Base-by-base conservation (phyloP, 2,797 vertebrate genomes). In the Scolopax bukidnonensis region DNA sequence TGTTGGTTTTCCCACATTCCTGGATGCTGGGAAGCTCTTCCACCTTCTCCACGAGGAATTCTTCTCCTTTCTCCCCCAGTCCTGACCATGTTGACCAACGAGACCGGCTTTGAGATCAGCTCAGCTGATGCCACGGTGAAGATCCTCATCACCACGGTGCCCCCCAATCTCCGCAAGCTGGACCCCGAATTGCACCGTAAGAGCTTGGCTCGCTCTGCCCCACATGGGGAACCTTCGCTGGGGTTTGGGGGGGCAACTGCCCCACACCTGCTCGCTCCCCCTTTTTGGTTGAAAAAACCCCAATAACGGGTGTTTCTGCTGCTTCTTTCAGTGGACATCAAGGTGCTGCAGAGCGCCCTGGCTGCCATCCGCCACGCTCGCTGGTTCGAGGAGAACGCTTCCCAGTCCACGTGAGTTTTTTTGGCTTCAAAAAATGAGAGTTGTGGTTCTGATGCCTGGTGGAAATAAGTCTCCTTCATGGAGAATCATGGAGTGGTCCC, bases 341-440 rank as follows among this genome's bases (percentile, higher is more conserved):
- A 99, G 94, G 99, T 99, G 73, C 97, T 99, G 84, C 99, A 99
- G 96, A 99, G 99, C 9, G 99, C 99, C 17, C 98, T 99, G n/a
- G 99, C 99, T 5, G 99, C 99, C 85, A 99, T 99, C 96, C 97
- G 99, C 14, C 99, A 99, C 3, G 99, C 99, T 11, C 99, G 99
- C 74, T 99, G 99, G 99, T 99, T 99, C 45, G 99, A 99, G 94
- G 99, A 99, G 96, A 99, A 99, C 2, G 99, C 99, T 27, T 99
- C 99, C 11, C 99, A 99, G 93, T 99, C 99, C 67, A 99, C 99
- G 99, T 99, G 97, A 98, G 99, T 45, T 85, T 8, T 84, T 8
- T 8, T 3, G 32, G 57, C 8, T 16, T 11, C 12, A 20, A 2
- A 12, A 38, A 12, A 38, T 0, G 1, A 19, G 32, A 23, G 15